Percentiles rank a stretch among this genome's conserved stretches.
phyloP scores from a whole-genome alignment of 2,888 invertebrate species.

The Pristionchus entomophagus region DNA sequence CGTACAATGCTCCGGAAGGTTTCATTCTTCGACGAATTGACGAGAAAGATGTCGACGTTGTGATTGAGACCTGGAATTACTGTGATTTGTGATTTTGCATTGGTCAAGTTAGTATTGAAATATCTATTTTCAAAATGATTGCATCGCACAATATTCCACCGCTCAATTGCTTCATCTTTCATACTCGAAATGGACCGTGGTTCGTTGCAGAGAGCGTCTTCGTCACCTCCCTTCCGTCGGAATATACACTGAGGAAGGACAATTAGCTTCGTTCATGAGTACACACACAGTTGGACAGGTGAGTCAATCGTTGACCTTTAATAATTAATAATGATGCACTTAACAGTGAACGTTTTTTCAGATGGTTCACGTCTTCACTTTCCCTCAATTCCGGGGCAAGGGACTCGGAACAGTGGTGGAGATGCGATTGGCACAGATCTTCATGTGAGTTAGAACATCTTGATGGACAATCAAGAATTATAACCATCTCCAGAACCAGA shows the following conservation, averaged over 20 bases:
- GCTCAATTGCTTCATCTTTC: background rate
- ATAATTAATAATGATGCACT: background rate
- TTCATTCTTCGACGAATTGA: background rate
- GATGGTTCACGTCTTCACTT: constrained; percentile 21
- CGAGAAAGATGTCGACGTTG: constrained; percentile 22
- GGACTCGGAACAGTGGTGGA: constrained; percentile 17
- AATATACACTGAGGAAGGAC: background rate
- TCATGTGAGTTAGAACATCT: background rate
- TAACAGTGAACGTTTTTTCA: background rate
- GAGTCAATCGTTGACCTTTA: background rate
- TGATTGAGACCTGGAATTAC: background rate
- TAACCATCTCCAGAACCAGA: too few species aligned
- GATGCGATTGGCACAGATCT: background rate
- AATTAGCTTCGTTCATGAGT: background rate
- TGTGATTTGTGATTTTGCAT: background rate
- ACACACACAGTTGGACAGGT: constrained; percentile 25
- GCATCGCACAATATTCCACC: too few species aligned
- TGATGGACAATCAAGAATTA: too few species aligned
- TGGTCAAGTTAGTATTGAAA: constrained; percentile 10
- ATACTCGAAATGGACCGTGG: too few species aligned
- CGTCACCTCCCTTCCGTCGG: constrained; percentile 20
- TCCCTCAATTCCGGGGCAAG: background rate
- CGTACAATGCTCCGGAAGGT: background rate
- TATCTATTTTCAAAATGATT: background rate
- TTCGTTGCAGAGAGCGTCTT: background rate